Base-by-base conservation (phyloP, 2,797 vertebrate genomes). In the Phaenicophaeus curvirostris region DNA sequence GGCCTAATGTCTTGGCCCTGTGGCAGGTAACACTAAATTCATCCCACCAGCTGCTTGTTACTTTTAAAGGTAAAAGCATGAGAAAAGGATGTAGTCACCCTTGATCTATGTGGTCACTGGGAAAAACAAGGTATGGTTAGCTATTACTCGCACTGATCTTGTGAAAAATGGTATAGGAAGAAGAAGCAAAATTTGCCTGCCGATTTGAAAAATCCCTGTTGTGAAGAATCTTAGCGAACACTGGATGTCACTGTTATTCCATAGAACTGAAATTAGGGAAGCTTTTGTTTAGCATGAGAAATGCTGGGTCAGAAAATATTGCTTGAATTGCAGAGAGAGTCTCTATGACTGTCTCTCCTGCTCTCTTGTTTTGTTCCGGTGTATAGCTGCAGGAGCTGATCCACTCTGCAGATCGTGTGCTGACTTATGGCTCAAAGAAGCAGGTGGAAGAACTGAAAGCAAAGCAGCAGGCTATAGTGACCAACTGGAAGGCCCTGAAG, bases 371-470 rank as follows among this genome's bases (percentile, higher is more conserved):
- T 75, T 1, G 0, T 25, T 21, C 7, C 55, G 68, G 14, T 33
- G 25, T 80, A 7, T 65, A 99, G 99, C 94, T 99, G 35, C 98
- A 99, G 97, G 98, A 98, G 68, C 97, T 98, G 94, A 92, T 99
- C 93, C 98, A 98, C 28, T 80, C 91, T 5, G 95, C 97, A 2
- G 97, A 97, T 35, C n/a, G 41, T 0, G 71, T 98, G 69, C 92
- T 98, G 95, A 75, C 94, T 31, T 89, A 90, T 25, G 98, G 98
- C 87, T 95, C 97, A 0, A 73, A 95, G 30, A 91, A 95, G 46
- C 96, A 98, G 92, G 97, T 92, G 73, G 87, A 59, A 21, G 88
- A 94, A 3, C 91, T 99, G 27, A 98, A 97, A 95, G 87, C 97
- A 30, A 97, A 97, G 65, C 98, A 99, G 92, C 97, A 98, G 91